Conservation (phyloP, 2,113 vertebrate genomes). For the Picathartes gymnocephalus region DNA sequence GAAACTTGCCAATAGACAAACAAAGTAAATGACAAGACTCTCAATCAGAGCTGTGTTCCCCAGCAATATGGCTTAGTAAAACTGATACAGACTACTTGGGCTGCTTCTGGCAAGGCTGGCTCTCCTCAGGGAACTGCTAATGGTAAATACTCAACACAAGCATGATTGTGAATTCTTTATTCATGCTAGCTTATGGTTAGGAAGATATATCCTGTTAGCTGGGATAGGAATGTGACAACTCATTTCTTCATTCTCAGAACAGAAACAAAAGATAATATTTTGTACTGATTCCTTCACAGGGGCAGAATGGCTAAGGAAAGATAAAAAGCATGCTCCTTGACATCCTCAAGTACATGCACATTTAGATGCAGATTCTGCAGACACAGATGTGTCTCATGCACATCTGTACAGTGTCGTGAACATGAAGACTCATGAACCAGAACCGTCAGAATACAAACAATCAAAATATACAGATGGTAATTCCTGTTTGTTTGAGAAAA, state of each 20-base stretch:
- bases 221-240: neutral
- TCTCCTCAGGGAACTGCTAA: neutral
- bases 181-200: neutral
- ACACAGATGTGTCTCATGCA: neutral
- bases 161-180: neutral
- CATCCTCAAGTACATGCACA: neutral
- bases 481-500: neutral
- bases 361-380: neutral
- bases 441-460: neutral
- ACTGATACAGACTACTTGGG: neutral
- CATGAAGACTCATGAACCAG: neutral
- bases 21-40: slow-evolving; percentile 29
- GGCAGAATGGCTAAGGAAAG: neutral
- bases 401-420: neutral
- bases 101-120: neutral
- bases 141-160: neutral
- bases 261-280: neutral
- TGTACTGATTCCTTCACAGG: neutral
- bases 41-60: slow-evolving; percentile 16
- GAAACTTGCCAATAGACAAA: slow-evolving; percentile 51
- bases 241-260: neutral
- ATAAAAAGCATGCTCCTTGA: neutral
- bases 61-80: slow-evolving; percentile 20
- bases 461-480: neutral
- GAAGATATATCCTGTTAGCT: neutral